phyloP scores from a whole-genome alignment of 2,113 vertebrate species.

The Nanorana parkeri region DNA sequence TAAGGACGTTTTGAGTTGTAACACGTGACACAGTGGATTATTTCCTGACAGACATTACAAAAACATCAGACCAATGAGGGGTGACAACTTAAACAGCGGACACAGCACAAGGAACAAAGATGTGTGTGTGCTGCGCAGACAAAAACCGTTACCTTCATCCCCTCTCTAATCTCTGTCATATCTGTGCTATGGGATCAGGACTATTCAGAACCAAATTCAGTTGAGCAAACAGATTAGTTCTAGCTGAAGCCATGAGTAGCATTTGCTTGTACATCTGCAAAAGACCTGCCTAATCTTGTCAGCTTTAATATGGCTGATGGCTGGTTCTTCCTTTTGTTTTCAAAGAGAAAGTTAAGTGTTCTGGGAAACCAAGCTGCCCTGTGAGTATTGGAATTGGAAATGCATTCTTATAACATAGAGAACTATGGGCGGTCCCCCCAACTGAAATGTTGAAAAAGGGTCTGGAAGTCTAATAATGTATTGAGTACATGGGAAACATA shows the following conservation, averaged over 20 bases:
- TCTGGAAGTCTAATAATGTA: too few relatives aligned
- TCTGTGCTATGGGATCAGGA: conserved; percentile 51
- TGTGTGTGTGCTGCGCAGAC: conserved; percentile 42
- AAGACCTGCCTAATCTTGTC: conserved; percentile 42
- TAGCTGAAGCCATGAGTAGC: conserved; percentile 50
- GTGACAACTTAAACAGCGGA: conserved; percentile 43
- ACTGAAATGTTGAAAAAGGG: too few relatives aligned
- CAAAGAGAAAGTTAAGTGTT: conserved; percentile 1
- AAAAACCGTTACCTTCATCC: conserved; percentile 50
- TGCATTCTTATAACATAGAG: not conserved
- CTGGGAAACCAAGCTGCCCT: conserved; percentile 14
- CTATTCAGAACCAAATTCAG: conserved; percentile 60
- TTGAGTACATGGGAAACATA: too few relatives aligned
- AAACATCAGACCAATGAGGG: conserved; percentile 43
- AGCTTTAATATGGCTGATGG: conserved; percentile 46
- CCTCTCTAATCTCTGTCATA: conserved; percentile 56
- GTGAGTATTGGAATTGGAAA: not conserved
- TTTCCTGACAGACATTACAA: conserved; percentile 17
- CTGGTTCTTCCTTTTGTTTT: conserved; percentile 19
- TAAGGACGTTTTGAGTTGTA: conserved; percentile 8
- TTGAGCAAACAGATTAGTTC: conserved; percentile 59
- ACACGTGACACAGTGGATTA: conserved; percentile 5
- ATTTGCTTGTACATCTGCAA: conserved; percentile 29
- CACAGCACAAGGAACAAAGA: conserved; percentile 15
- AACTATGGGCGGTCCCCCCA: too few relatives aligned